Conservation (phyloP, 2,113 vertebrate species). For the Pseudorhombus dupliciocellatus region DNA sequence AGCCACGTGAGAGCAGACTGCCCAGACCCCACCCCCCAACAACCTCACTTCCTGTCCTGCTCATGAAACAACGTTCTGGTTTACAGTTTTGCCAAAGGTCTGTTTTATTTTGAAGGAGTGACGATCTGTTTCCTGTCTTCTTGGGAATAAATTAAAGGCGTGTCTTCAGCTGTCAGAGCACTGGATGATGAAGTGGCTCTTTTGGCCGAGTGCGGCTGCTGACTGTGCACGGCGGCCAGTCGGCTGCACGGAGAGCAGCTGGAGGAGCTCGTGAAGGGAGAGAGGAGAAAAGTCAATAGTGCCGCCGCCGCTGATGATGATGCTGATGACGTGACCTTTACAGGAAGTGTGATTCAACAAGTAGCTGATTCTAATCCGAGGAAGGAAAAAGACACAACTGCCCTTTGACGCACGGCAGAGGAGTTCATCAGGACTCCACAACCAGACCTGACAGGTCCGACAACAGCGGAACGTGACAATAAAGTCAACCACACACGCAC, state of each 20-base stretch:
- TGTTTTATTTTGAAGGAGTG: too few species aligned
- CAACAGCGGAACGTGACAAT: too few species aligned
- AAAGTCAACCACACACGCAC: too few species aligned
- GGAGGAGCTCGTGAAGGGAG: slow-evolving; percentile 52
- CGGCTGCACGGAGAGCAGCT: slow-evolving; percentile 7
- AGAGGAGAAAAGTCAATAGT: slow-evolving; percentile 8
- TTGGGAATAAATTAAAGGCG: too few species aligned
- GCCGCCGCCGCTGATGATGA: too few species aligned
- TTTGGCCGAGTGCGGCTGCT: slow-evolving; percentile 37
- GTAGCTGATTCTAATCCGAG: slow-evolving; percentile 41
- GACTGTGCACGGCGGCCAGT: slow-evolving; percentile 49
- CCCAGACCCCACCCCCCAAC: neutral
- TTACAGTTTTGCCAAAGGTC: too few species aligned
- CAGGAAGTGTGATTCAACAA: slow-evolving; percentile 37
- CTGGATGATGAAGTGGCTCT: slow-evolving; percentile 46
- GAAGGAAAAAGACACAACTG: neutral
- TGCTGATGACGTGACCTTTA: slow-evolving; percentile 49
- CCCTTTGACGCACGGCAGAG: slow-evolving; percentile 18
- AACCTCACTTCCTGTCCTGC: neutral
- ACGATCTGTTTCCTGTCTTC: too few species aligned
- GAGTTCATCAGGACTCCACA: too few species aligned
- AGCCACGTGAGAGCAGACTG: too few species aligned
- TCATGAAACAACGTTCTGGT: neutral
- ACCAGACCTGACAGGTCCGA: too few species aligned
- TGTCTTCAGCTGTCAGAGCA: neutral